Evolutionary conservation across 2,888 invertebrate species (phyloP).

Genomic region (Melieria picta): DNA sequence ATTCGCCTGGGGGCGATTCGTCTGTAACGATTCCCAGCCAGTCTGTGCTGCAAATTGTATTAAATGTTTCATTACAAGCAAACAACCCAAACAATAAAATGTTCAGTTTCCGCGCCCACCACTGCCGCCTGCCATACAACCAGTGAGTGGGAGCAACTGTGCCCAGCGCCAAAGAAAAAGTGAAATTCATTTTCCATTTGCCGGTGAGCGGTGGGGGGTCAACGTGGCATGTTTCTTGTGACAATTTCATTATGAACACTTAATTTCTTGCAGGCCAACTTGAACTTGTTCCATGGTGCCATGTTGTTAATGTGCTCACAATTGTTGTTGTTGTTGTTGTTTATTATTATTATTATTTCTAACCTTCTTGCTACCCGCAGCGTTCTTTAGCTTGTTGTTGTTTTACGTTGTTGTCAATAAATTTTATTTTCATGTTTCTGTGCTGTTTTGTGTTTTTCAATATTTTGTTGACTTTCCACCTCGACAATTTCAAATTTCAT

Average conservation of each 20-base stretch:
- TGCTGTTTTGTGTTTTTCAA: conserved; percentile 18
- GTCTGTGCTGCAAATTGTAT: conserved; percentile 23
- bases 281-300: background rate
- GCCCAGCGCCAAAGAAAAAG: conserved; percentile 7
- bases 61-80: conserved; percentile 31
- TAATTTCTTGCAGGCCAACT: conserved; percentile 16
- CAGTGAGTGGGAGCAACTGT: conserved; percentile 1
- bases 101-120: background rate
- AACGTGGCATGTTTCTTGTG: background rate
- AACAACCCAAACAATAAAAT: conserved; percentile 8
- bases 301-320: conserved; percentile 15
- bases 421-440: conserved; percentile 32
- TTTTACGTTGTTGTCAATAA: conserved; percentile 22
- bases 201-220: background rate
- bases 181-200: conserved; percentile 6
- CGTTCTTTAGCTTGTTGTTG: conserved; percentile 5
- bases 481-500: conserved; percentile 44
- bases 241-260: conserved; percentile 25
- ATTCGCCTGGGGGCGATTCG: too few relatives aligned
- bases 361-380: conserved; percentile 2
- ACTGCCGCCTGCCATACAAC: background rate
- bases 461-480: conserved; percentile 37
- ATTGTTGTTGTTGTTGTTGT: conserved; percentile 26
- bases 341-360: conserved; percentile 19
- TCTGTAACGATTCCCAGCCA: background rate